Evolutionary conservation across 2,888 invertebrate genomes (phyloP), one percentile per base, ranked within the genome.

Genomic region (Agelastica alni): DNA sequence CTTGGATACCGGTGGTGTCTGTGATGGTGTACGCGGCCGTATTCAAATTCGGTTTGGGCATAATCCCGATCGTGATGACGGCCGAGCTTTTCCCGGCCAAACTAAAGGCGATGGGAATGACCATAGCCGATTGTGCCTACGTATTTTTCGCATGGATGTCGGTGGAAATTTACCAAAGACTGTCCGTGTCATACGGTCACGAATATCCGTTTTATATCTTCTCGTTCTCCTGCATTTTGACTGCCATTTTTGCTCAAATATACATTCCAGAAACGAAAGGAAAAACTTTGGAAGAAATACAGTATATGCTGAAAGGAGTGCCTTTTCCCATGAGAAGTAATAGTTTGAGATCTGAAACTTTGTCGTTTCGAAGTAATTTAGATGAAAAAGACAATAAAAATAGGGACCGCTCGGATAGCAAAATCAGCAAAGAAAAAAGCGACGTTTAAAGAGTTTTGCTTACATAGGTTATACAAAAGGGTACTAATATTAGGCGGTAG

Each of bases 61-160:
- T 73, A 39, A 72, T 76, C 4, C 75, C 76, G 0, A 75, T 75
- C 20, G 73, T 76, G 1, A 65, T 75, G 57, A 75, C 75, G 4
- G 75, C 73, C 0, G 76, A 76, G 58, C 52, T 76, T n/a, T 76
- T 76, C 53, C 75, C 76, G 0, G 71, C 75, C 3, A 72, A 70
- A 56, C 70, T 75, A 3, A 76, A 76, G 63, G 76, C 75, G 1
- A 70, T 73, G 66, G 75, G 75, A 5, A 75, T 75, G 75, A 72
- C 76, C 0, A 53, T 73, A 41, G 68, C 75, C 1, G 76, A 76
- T 54, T 68, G 69, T 4, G 68, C 71, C 61, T 76, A 75, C 47
- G 70, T 75, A 1, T 52, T 71, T 6, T 72, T 71, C 44, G 70
- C 71, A 1, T 60, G 73, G 28, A 60, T 74, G 5, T 72, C 74